Conservation (phyloP, 2,888 invertebrate genomes). For the Trichopoda pennipes region DNA sequence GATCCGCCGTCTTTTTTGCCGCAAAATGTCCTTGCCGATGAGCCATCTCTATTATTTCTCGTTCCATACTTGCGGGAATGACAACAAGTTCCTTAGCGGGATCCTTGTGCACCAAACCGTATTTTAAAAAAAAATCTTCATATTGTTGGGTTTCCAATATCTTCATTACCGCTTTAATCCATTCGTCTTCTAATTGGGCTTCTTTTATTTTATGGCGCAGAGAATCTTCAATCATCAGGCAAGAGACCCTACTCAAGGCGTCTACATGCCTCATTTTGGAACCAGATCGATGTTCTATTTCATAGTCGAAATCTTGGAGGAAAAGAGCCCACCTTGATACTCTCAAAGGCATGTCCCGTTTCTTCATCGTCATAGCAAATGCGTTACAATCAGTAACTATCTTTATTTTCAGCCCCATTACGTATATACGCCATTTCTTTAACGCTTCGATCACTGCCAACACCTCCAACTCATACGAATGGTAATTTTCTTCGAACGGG, state of each 20-base stretch:
- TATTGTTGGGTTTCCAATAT: too few species aligned
- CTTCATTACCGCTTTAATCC: too few species aligned
- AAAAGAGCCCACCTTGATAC: slow-evolving; percentile 59
- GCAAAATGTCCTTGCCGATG: slow-evolving; percentile 64
- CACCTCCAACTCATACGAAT: slow-evolving; percentile 60
- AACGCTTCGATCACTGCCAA: slow-evolving; percentile 70
- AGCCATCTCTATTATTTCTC: too few species aligned
- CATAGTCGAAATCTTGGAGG: slow-evolving; percentile 11
- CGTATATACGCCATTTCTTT: slow-evolving; percentile 70
- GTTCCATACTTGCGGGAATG: slow-evolving; percentile 70
- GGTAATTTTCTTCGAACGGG: slow-evolving; percentile 54
- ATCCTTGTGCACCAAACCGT: slow-evolving; percentile 46
- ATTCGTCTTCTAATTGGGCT: too few species aligned
- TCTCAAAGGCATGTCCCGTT: slow-evolving; percentile 55
- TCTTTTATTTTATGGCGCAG: neutral
- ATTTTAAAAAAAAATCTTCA: slow-evolving; percentile 25
- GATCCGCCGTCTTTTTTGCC: slow-evolving; percentile 67
- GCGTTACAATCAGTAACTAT: slow-evolving; percentile 68
- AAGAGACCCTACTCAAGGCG: neutral
- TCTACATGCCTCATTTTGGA: too few species aligned
- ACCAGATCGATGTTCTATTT: neutral
- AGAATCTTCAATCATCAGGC: neutral
- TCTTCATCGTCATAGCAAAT: slow-evolving; percentile 60
- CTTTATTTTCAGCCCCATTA: slow-evolving; percentile 51
- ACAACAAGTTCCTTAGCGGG: neutral